These are phyloP conservation scores for Daphoenositta chrysoptera DNA, from an alignment of 2,113 vertebrate genomes.

Conservation along the genomic window DNA sequence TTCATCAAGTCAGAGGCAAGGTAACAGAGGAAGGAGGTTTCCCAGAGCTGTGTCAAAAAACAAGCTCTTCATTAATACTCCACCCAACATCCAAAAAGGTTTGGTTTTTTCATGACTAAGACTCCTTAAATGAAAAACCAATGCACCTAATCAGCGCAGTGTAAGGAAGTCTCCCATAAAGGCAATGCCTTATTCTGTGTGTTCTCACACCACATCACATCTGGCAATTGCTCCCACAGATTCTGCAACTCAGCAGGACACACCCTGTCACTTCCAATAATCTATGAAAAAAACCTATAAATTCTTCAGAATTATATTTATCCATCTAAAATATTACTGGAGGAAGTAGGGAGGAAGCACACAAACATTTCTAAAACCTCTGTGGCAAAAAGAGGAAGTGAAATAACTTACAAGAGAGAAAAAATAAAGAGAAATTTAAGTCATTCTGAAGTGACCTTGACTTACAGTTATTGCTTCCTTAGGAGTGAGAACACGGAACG, in stretches of 20 bases:
- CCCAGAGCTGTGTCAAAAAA: not conserved
- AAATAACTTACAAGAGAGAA: not conserved
- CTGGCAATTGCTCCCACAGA: not conserved
- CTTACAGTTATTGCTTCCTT: not conserved
- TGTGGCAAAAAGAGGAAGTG: not conserved
- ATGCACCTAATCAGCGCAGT: not conserved
- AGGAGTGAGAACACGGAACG: not conserved
- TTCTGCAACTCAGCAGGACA: not conserved
- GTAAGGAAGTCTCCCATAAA: not conserved
- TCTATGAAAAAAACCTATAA: not conserved
- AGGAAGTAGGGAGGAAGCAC: not conserved
- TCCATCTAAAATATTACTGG: not conserved
- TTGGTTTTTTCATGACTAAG: not conserved
- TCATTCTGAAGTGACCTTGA: constrained; percentile 9
- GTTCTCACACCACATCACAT: not conserved
- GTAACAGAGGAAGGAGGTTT: not conserved
- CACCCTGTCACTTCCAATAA: not conserved
- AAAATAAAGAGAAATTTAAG: not conserved
- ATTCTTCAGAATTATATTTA: not conserved
- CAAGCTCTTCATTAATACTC: not conserved
- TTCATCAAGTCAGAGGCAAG: not conserved
- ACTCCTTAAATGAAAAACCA: not conserved
- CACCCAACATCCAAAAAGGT: not conserved
- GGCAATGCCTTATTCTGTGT: not conserved
- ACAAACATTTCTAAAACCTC: not conserved